Evolutionary conservation across 1,140 invertebrate genomes (phyloP), one percentile per base, ranked within the genome.

Genomic region (Oreohelix idahoensis): DNA sequence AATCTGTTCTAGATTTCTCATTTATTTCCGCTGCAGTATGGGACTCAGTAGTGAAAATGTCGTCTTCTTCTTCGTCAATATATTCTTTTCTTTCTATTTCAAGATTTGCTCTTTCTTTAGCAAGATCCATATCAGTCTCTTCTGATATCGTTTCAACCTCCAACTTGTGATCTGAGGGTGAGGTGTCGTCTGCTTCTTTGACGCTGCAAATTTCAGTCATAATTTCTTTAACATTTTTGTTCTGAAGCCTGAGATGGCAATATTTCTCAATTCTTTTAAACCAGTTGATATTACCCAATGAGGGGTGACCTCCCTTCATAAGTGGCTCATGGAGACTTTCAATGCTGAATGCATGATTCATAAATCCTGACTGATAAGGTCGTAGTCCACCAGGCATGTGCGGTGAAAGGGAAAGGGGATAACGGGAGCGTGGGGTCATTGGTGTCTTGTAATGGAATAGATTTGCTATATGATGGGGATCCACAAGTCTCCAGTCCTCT

Each of bases 261-360:
- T 91, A 91, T 38, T 87, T 70, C 80, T 87, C 84, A 73, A 91
- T 89, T 78, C 90, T 89, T 38, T 86, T 85, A 26, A 91, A 84
- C 90, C 90, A 91, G 81, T 89, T 87, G 36, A 88, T 83, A 69
- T 83, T 87, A 39, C 86, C 85, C 35, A 75, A 42, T 29, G 81
- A 76, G 17, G 29, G 23, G 49, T 53, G 71, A n/a, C 70, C 71
- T 32, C 70, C 70, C 38, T 58, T 82, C 36, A 76, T 17, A 63
- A 81, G 70, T 26, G 81, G 71, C 26, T 86, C 78, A 79, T 86
- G 78, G 39, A 87, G 84, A 82, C 85, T 86, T 80, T 88, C 84
- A 85, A 90, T 73, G 69, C 86, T 89, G 88, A 88, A 90, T 85
- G 45, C 87, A 85, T 76, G 90, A 75, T 66, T 84, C 73, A 80